A percentile compares a stretch with the other conserved stretches of the same genome.
These are phyloP conservation scores for Eristalinus sepulchralis DNA, from an alignment of 2,888 invertebrate species.

Conservation along the genomic window DNA sequence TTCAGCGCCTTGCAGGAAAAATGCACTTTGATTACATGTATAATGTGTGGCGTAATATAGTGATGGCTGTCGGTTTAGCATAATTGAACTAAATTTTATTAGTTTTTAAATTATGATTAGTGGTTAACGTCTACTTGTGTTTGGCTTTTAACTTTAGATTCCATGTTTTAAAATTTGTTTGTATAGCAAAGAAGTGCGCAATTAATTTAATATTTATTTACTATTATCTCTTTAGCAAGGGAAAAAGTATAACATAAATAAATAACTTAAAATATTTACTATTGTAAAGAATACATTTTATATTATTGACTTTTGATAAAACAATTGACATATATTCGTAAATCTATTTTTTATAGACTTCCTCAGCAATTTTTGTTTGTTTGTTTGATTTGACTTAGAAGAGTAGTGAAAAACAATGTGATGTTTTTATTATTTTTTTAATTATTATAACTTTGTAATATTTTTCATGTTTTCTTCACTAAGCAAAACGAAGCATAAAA, in stretches of 20 bases:
- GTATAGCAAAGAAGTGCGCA: constrained; percentile 57
- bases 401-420: constrained; percentile 53
- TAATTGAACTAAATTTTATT: constrained; percentile 67
- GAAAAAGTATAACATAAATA: constrained; percentile 61
- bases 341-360: constrained; percentile 64
- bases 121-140: constrained; percentile 41
- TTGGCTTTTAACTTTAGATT: constrained; percentile 45
- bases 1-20: constrained; percentile 44
- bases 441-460: constrained; percentile 36
- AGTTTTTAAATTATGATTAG: constrained; percentile 47
- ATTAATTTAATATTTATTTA: constrained; percentile 70
- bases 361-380: constrained; percentile 59
- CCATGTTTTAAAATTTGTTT: constrained; percentile 58
- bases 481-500: constrained; percentile 44
- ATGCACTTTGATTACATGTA: constrained; percentile 53
- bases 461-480: constrained; percentile 39
- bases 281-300: constrained; percentile 66
- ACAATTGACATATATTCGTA: constrained; percentile 57
- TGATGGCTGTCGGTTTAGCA: constrained; percentile 37
- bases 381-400: constrained; percentile 55
- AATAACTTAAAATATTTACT: constrained; percentile 68
- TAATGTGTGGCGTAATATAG: constrained; percentile 42
- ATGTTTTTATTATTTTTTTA: constrained; percentile 39
- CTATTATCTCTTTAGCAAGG: constrained; percentile 63
- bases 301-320: constrained; percentile 68